Evolutionary conservation across 2,113 vertebrate species (phyloP).

Genomic region (Uria aalge): DNA sequence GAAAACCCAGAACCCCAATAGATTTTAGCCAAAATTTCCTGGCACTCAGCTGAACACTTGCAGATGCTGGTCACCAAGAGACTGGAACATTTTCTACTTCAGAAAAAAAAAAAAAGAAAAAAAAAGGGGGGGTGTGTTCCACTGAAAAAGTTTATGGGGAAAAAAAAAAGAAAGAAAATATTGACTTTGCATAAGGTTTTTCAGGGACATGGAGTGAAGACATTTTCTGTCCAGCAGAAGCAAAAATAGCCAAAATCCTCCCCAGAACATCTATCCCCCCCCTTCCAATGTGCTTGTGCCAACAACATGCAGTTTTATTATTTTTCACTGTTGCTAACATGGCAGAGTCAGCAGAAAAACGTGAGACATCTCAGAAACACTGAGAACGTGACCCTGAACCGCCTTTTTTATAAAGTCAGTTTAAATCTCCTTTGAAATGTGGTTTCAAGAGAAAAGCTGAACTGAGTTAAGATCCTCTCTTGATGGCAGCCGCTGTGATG

Average conservation of each 20-base stretch:
- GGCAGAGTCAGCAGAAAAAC: conserved; percentile 56
- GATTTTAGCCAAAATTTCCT: background rate
- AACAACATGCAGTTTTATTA: conserved; percentile 22
- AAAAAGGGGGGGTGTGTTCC: background rate
- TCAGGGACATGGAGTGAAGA: background rate
- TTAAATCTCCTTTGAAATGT: background rate
- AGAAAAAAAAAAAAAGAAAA: background rate
- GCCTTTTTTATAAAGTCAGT: background rate
- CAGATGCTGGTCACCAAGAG: background rate
- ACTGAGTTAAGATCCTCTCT: background rate
- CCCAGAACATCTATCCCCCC: conserved; percentile 3
- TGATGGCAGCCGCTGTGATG: background rate
- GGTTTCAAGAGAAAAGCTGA: background rate
- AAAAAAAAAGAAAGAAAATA: background rate
- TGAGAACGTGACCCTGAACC: background rate
- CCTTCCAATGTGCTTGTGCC: background rate
- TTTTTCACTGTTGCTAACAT: background rate
- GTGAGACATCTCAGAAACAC: background rate
- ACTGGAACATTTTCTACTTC: background rate
- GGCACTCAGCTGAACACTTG: background rate
- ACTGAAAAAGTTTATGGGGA: background rate
- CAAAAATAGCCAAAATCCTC: conserved; percentile 28
- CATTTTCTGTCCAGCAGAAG: conserved; percentile 28
- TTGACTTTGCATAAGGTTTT: conserved; percentile 29
- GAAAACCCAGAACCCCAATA: background rate